Conservation (phyloP, 2,797 vertebrate genomes). For the Eidolon dupreanum region DNA sequence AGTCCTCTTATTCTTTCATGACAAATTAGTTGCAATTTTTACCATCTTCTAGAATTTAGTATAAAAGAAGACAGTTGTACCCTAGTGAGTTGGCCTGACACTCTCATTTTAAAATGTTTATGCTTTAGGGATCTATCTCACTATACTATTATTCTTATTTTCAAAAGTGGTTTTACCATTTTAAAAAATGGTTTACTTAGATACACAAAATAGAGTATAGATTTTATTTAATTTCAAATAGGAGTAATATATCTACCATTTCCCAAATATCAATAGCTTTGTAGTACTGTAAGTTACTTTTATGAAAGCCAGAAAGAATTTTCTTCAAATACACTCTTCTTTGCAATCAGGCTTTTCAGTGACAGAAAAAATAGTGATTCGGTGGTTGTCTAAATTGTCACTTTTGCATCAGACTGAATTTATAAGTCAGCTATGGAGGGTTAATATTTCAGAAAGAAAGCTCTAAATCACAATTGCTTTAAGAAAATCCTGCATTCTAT, state of each 20-base stretch:
- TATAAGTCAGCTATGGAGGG: constrained; percentile 1
- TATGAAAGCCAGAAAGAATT: constrained; percentile 36
- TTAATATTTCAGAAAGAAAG: constrained; percentile 56
- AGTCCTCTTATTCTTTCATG: not conserved
- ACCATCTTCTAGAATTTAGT: constrained; percentile 13
- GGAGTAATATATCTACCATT: not conserved
- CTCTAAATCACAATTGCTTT: constrained; percentile 29
- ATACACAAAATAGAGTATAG: constrained; percentile 16
- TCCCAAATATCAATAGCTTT: not conserved
- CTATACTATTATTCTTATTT: not conserved
- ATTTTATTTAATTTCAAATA: constrained; percentile 58
- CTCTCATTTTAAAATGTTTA: constrained; percentile 30
- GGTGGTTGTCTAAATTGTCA: not conserved
- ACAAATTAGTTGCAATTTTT: constrained; percentile 37
- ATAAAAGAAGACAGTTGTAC: not conserved
- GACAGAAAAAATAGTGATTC: constrained; percentile 3
- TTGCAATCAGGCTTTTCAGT: constrained; percentile 35
- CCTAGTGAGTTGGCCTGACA: not conserved
- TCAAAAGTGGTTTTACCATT: not conserved
- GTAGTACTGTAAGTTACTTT: not conserved
- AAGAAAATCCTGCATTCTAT: not conserved
- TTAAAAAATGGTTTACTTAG: constrained; percentile 41
- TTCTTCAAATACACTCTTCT: constrained; percentile 9
- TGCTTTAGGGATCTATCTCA: not conserved
- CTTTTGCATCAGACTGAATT: constrained; percentile 30